These are phyloP conservation scores for Procavia capensis DNA, from an alignment of 2,113 vertebrate genomes.

Conservation along the genomic window DNA sequence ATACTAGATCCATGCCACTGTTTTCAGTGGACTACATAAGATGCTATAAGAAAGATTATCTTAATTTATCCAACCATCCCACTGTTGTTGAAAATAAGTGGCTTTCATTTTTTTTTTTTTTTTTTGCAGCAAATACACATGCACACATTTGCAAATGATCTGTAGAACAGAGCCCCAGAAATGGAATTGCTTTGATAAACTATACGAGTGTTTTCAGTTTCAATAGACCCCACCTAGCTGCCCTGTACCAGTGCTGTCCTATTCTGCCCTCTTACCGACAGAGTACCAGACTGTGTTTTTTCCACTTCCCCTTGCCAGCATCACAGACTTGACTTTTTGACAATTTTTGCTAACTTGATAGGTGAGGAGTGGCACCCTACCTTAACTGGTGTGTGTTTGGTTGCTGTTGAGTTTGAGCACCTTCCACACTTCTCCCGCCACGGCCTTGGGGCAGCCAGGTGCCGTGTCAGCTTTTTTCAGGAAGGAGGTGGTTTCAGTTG, in stretches of 20 bases:
- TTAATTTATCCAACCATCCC: not conserved
- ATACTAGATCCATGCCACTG: no score
- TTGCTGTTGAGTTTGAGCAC: not conserved
- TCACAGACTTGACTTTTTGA: not conserved
- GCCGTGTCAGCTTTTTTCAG: fast-evolving
- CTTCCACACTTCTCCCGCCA: not conserved
- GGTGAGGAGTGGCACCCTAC: no score
- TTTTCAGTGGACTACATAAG: not conserved
- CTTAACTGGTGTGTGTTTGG: not conserved
- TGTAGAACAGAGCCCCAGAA: not conserved
- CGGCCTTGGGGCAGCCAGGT: not conserved
- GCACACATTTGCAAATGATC: not conserved
- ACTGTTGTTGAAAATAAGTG: no score
- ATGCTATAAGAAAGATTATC: no score
- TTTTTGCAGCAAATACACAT: not conserved
- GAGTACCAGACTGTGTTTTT: fast-evolving
- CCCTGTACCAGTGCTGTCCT: fast-evolving
- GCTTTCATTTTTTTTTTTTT: not conserved
- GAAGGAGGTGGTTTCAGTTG: not conserved
- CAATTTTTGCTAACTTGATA: not conserved
- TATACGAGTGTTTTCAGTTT: not conserved
- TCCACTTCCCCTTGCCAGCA: not conserved
- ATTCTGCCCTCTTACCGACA: fast-evolving
- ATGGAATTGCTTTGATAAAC: not conserved
- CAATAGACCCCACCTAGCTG: fast-evolving